These are phyloP conservation scores for Brachyptera putata DNA, from an alignment of 2,888 invertebrate species.

Conservation along the genomic window DNA sequence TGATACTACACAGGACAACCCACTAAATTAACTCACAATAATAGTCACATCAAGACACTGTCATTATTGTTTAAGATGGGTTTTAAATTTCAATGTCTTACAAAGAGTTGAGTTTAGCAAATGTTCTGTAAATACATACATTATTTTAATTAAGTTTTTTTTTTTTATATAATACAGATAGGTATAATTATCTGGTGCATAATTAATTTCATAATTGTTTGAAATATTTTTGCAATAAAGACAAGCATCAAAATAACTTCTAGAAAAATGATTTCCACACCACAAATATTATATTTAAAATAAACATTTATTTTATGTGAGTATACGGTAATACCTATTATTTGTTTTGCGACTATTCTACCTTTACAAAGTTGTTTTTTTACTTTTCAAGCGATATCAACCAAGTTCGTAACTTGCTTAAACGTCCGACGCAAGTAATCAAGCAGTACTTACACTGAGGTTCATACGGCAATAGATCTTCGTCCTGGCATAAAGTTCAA, in stretches of 20 bases:
- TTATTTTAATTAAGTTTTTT: neutral
- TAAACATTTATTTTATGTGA: neutral
- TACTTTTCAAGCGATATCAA: no score
- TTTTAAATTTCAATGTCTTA: neutral
- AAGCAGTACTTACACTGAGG: no score
- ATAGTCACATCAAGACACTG: neutral
- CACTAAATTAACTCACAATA: slow-evolving; percentile 8
- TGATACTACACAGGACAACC: neutral
- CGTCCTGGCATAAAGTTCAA: no score
- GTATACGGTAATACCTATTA: no score
- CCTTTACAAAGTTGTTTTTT: no score
- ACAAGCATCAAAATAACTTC: slow-evolving; percentile 8
- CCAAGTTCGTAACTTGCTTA: no score
- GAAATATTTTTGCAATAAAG: neutral
- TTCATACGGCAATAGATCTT: no score
- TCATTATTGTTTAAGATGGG: neutral
- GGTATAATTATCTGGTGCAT: no score
- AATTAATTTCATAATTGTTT: no score
- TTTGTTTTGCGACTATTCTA: no score
- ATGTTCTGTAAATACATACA: neutral
- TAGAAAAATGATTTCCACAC: slow-evolving; percentile 10
- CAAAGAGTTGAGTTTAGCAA: slow-evolving; percentile 3
- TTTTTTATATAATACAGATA: no score
- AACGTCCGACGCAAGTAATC: no score
- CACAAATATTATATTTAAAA: slow-evolving; percentile 6